Evolutionary conservation across 2,113 vertebrate genomes (phyloP).

Genomic region (Callorhinus ursinus): DNA sequence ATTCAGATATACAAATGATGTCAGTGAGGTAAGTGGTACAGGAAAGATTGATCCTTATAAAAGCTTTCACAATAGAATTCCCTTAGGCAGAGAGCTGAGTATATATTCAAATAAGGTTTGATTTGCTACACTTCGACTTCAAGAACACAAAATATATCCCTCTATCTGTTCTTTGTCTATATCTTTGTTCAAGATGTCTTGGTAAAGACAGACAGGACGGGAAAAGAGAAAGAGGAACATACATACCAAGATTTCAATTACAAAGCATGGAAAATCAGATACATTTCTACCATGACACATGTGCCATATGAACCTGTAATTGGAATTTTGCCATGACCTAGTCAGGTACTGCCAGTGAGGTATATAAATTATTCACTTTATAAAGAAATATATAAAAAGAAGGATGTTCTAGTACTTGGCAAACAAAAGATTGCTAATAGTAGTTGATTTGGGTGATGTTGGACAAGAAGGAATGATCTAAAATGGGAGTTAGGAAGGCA

Average conservation of each 20-base stretch:
- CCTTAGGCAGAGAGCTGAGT: not conserved
- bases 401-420: not conserved
- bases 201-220: not conserved
- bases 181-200: not conserved
- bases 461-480: not conserved
- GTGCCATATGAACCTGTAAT: not conserved
- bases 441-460: not conserved
- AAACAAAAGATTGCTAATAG: not conserved
- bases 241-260: not conserved
- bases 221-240: not conserved
- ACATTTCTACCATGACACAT: not conserved
- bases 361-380: not conserved
- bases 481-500: not conserved
- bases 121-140: not conserved
- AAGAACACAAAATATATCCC: not conserved
- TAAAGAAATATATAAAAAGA: not conserved
- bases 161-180: not conserved
- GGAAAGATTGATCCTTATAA: not conserved
- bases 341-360: not conserved
- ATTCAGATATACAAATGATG: not conserved
- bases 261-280: not conserved
- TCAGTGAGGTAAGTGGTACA: not conserved
- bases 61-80: not conserved
- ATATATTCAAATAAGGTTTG: not conserved
- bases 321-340: not conserved